Conservation (phyloP, 2,113 vertebrate species). For the Rhinolophus ferrumequinum region DNA sequence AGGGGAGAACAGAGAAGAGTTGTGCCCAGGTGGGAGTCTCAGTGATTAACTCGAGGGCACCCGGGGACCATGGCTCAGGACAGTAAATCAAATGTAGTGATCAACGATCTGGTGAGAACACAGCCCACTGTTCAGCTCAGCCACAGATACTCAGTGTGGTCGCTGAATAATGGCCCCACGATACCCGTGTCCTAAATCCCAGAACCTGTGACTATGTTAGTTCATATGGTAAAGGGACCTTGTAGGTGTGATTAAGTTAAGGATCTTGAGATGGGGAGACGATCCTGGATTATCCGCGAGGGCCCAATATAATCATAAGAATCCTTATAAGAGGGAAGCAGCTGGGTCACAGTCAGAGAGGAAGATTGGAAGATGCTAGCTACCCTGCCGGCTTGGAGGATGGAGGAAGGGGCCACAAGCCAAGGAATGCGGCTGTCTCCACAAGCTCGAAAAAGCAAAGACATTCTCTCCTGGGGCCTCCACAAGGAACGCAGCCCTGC, state of each 20-base stretch:
- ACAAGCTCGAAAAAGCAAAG: not conserved
- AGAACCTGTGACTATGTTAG: not conserved
- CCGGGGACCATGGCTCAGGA: not conserved
- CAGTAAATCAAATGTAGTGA: not conserved
- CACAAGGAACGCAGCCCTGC: not conserved
- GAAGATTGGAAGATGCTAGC: not conserved
- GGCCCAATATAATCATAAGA: not conserved
- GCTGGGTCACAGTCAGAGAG: not conserved
- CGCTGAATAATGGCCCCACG: not conserved
- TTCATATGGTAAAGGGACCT: not conserved
- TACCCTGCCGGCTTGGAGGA: not conserved
- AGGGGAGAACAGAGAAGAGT: not conserved
- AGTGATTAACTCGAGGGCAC: not conserved
- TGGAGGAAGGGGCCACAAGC: not conserved
- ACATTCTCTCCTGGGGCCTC: not conserved
- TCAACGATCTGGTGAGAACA: not conserved
- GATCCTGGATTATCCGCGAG: not conserved
- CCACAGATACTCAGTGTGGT: accelerated
- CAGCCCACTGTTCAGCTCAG: not conserved
- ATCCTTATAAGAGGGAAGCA: not conserved
- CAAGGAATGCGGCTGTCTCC: not conserved
- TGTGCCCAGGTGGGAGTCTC: not conserved
- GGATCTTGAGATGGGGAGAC: not conserved
- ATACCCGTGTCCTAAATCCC: not conserved
- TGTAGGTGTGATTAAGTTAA: not conserved